A percentile compares a stretch with the other conserved stretches of the same genome.
Conservation (phyloP, 2,113 vertebrate genomes). For the Glaucomys volans region DNA sequence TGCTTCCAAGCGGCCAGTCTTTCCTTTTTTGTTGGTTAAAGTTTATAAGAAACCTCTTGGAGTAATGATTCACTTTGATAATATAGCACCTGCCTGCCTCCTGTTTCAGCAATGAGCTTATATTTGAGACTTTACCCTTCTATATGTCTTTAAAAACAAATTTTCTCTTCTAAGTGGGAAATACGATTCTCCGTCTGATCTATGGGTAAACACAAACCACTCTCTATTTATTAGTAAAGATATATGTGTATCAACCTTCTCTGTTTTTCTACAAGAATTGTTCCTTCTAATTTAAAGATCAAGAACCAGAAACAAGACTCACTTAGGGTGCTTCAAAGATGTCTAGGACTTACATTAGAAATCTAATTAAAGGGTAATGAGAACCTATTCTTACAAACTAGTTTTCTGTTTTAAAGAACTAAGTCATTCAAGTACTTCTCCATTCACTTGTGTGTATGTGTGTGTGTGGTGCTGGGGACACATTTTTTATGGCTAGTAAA, state of each 20-base stretch:
- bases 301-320: constrained; percentile 3
- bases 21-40: constrained; percentile 69
- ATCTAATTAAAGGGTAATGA: constrained; percentile 26
- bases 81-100: constrained; percentile 40
- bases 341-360: background rate
- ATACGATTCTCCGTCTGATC: constrained; percentile 8
- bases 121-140: constrained; percentile 42
- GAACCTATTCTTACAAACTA: background rate
- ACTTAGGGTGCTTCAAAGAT: constrained; percentile 43
- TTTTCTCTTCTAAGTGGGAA: background rate
- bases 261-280: constrained; percentile 49
- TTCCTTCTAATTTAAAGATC: constrained; percentile 51
- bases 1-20: constrained; percentile 52
- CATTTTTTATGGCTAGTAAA: background rate
- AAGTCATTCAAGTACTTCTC: background rate
- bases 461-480: background rate
- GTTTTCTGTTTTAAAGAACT: constrained; percentile 19
- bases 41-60: constrained; percentile 60
- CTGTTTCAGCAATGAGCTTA: background rate
- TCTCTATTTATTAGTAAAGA: constrained; percentile 28
- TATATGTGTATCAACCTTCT: background rate
- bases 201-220: background rate
- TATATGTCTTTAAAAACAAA: constrained; percentile 41
- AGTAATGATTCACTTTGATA: constrained; percentile 55
- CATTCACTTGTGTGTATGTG: background rate